Evolutionary conservation across 35 echinoderm and acorn worm species (phyloP), one percentile per base, ranked within the genome.

Genomic region (Acanthaster planci): DNA sequence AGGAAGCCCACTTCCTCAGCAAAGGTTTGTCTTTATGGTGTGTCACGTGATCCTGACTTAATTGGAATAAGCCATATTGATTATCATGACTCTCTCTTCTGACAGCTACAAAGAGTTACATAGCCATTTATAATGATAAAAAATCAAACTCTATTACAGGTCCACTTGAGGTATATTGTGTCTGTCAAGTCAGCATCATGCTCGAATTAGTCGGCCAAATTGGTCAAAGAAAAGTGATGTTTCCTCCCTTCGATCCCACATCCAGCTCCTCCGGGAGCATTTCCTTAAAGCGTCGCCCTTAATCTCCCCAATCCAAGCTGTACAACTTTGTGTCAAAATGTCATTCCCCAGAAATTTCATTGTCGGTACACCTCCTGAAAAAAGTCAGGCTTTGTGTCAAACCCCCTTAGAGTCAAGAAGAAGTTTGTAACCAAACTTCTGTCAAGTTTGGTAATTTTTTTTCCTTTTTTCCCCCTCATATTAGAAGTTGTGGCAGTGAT

Each of bases 101-200:
- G 64, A 72, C 64, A 72, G 64, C 34, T 72, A 26, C 34, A 72
- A 14, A 14, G 22, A 72, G 18, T 4, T 7, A 29, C 26, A 31
- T 72, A 31, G 64, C 34, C 34, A 12, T 72, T 31, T 29, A 14
- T 72, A 34, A 31, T 31, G 34, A 72, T 14, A 12, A 34, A n/a
- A 72, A 72, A 72, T 72, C 64, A 72, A 72, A 31, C 64, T 72
- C 34, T 10, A 72, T 72, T 47, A 35, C 14, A 31, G 23, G 34
- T 72, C 34, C 64, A 72, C 2, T 29, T 72, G 64, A 72, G 34
- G 30, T 72, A 72, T 30, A 72, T 72, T 72, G 34, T 34, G 14
- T 72, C 64, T 72, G 64, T 72, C 64, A 72, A 21, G 3, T 29
- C 7, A 29, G 0, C 30, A 26, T 27, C 64, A 72, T 21, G 19